Evolutionary conservation across 2,113 vertebrate genomes (phyloP), one percentile per base, ranked within the genome.

Genomic region (Macquaria australasica): DNA sequence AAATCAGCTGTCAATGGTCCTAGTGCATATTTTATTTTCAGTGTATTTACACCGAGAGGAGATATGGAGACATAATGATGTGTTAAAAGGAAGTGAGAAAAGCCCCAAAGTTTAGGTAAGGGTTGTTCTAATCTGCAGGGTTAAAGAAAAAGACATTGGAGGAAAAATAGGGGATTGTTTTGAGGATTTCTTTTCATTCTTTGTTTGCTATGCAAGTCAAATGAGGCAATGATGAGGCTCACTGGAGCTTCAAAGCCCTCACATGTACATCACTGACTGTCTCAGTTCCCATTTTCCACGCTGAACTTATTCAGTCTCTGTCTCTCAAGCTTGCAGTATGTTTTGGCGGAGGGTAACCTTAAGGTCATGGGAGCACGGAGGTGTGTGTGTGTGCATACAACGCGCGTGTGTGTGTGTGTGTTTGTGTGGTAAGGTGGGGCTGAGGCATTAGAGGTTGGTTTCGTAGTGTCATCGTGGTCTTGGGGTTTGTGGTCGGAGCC

Each of bases 401-500:
- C 8, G 69, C 74, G 68, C 60, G 62, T 59, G 70, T 41, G 20
- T 41, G 41, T 63, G 39, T 51, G 23, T 53, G 43, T 76, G 67
- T 78, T 73, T 58, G 56, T 85, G 77, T 41, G 64, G 60, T 69
- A 74, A 86, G 79, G 81, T 77, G 73, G 81, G 69, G 64, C 70
- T 78, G 70, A 77, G 74, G 78, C 73, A 76, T 88, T 81, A 66
- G 83, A 81, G 63, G 67, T 73, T 81, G 76, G 71, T 80, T 85
- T 89, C n/a, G 31, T 77, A 81, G 79, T 85, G 79, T 90, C 93
- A 83, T 89, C 84, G 71, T 88, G 79, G 82, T 87, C 70, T 81
- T 84, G 77, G 84, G 90, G 88, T 89, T 88, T 93, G 92, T 86
- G 92, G 93, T 88, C 34, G 20, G 82, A 85, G 88, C 20, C 67